phyloP scores from a whole-genome alignment of 2,888 invertebrate genomes.

The Pseudococcus viburni region DNA sequence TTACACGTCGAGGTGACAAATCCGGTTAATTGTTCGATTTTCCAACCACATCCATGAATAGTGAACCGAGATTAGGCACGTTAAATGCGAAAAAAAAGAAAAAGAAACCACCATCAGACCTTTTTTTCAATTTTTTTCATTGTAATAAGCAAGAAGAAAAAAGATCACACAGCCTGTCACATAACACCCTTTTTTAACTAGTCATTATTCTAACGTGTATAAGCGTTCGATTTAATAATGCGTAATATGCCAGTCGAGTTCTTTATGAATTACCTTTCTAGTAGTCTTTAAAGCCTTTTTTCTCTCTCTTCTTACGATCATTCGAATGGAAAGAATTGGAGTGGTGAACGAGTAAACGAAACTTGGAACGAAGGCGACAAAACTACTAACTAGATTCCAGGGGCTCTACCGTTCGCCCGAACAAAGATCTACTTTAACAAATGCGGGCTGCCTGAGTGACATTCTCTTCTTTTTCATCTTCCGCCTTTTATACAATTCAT shows the following conservation, averaged over 20 bases:
- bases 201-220: slow-evolving; percentile 60
- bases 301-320: slow-evolving; percentile 39
- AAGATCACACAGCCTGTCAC: slow-evolving; percentile 59
- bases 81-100: slow-evolving; percentile 40
- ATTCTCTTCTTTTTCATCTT: slow-evolving; percentile 32
- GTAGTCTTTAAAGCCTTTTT: slow-evolving; percentile 41
- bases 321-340: slow-evolving; percentile 58
- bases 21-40: slow-evolving; percentile 65
- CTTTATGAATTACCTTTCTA: slow-evolving; percentile 55
- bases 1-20: slow-evolving; percentile 65
- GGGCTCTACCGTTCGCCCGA: not conserved
- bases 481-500: not conserved
- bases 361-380: slow-evolving; percentile 60
- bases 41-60: slow-evolving; percentile 57
- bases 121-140: slow-evolving; percentile 12
- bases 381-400: slow-evolving; percentile 40
- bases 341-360: slow-evolving; percentile 57
- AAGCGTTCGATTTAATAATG: slow-evolving; percentile 61
- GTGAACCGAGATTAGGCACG: slow-evolving; percentile 58
- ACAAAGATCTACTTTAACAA: slow-evolving; percentile 43
- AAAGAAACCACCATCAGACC: slow-evolving; percentile 18
- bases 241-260: slow-evolving; percentile 43
- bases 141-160: slow-evolving; percentile 31
- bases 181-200: slow-evolving; percentile 64
- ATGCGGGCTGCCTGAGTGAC: slow-evolving; percentile 47